Evolutionary conservation across 2,888 invertebrate species (phyloP), one percentile per base, ranked within the genome.

Genomic region (Diploptera punctata): DNA sequence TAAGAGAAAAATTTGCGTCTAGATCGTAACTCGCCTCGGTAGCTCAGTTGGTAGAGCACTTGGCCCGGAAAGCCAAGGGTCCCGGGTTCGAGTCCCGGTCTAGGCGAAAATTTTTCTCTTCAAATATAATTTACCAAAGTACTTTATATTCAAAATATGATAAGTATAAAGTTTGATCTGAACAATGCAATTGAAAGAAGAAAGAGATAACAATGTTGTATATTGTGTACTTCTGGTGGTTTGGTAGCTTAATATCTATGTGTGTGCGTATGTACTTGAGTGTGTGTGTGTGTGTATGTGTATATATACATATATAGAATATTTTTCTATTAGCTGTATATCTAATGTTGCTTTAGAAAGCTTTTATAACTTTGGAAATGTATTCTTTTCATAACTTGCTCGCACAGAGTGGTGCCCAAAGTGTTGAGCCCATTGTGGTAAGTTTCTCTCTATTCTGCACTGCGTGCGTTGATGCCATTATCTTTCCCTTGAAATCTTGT

Each of bases 381-480:
- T 73, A 71, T 78, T 80, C 80, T 82, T 81, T 80, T 79, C 80
- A 81, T 80, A 79, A 79, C 79, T 78, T 79, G 78, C 79, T 78
- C 78, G 75, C 79, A 76, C 76, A 82, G 83, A 80, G 79, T 76
- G 82, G 82, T 78, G 82, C 82, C 76, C 81, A 80, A 79, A 86
- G 93, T 89, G 93, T 94, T 88, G 95, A 95, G 89, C 96, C 95
- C 84, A 95, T 96, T 85, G 94, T 96, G 92, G 96, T 96, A 93
- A 95, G 95, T 94, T 87, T 82, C 29, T 60, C n/a, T n/a, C 57
- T 19, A 26, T 47, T 29, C 52, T 47, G 49, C 52, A 68, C n/a
- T 68, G 68, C 33, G 54, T 44, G 54, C 18, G 49, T 52, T 52
- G n/a, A n/a, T n/a, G n/a, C n/a, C n/a, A n/a, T n/a, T n/a, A n/a